phyloP scores from a whole-genome alignment of 2,113 vertebrate species.

The Cichladusa arquata region DNA sequence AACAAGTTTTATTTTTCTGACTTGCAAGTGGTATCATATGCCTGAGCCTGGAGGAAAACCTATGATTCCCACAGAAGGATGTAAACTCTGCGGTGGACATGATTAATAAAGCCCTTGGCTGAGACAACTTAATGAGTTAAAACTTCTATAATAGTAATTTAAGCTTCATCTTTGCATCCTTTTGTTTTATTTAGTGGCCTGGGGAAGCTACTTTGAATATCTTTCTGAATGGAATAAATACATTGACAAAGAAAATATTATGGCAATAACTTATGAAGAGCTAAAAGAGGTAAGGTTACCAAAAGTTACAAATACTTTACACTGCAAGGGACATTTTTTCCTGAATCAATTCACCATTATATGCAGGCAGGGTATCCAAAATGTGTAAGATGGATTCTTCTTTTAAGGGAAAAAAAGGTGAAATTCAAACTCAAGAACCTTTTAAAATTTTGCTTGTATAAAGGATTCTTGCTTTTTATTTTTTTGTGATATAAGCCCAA shows the following conservation, averaged over 20 bases:
- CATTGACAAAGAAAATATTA: constrained; percentile 66
- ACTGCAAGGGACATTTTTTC: not conserved
- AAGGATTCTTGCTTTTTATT: not conserved
- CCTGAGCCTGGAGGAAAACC: not conserved
- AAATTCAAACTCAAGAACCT: not conserved
- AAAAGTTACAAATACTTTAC: not conserved
- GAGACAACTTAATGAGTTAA: not conserved
- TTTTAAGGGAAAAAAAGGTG: not conserved
- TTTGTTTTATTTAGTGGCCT: constrained; percentile 61
- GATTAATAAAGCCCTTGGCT: not conserved
- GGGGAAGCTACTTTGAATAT: constrained; percentile 80
- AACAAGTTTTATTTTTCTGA: not conserved
- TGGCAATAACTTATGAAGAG: constrained; percentile 79
- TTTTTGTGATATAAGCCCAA: not conserved
- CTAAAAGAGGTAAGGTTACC: constrained; percentile 71
- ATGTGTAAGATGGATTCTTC: not conserved
- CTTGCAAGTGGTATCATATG: not conserved
- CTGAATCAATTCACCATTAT: not conserved
- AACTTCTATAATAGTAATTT: not conserved
- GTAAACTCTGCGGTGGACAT: not conserved
- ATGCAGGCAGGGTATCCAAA: not conserved
- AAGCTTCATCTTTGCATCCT: not conserved
- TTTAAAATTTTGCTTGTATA: not conserved
- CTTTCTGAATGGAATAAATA: constrained; percentile 75
- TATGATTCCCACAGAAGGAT: not conserved